These are phyloP conservation scores for Plectropomus leopardus DNA, from an alignment of 2,113 vertebrate genomes.

Conservation along the genomic window DNA sequence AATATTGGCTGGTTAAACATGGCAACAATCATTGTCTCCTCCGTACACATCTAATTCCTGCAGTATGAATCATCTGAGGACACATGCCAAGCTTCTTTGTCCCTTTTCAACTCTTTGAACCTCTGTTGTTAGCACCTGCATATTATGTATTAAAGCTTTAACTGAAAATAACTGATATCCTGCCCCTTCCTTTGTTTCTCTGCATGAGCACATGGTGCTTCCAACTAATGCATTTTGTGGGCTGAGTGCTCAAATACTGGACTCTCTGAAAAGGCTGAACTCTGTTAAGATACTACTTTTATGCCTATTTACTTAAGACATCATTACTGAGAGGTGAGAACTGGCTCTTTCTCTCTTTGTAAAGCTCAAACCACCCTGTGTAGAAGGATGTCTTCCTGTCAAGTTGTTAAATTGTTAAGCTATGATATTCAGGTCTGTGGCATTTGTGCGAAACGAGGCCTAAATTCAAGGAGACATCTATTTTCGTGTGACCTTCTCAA, in stretches of 20 bases:
- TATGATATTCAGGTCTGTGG: conserved; percentile 49
- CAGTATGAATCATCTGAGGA: background rate
- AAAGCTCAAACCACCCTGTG: conserved; percentile 2
- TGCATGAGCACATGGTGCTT: background rate
- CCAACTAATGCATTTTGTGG: background rate
- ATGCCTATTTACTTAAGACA: background rate
- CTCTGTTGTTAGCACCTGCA: background rate
- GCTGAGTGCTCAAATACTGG: background rate
- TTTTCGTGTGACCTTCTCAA: conserved; percentile 72
- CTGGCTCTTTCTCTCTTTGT: background rate
- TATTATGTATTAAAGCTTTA: background rate
- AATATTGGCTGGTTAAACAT: too few species aligned
- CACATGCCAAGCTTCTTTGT: background rate
- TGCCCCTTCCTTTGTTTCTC: background rate
- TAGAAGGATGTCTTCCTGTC: conserved; percentile 43
- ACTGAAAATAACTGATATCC: background rate
- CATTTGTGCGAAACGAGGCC: conserved; percentile 59
- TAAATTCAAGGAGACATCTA: conserved; percentile 74
- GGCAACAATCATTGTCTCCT: too few species aligned
- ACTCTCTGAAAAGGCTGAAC: background rate
- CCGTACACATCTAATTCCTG: background rate
- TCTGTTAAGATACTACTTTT: background rate
- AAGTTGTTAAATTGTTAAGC: conserved; percentile 41
- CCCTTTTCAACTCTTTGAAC: background rate
- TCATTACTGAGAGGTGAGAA: conserved; percentile 8